These are phyloP conservation scores for Artibeus lituratus DNA, from an alignment of 2,797 vertebrate species.

Conservation along the genomic window DNA sequence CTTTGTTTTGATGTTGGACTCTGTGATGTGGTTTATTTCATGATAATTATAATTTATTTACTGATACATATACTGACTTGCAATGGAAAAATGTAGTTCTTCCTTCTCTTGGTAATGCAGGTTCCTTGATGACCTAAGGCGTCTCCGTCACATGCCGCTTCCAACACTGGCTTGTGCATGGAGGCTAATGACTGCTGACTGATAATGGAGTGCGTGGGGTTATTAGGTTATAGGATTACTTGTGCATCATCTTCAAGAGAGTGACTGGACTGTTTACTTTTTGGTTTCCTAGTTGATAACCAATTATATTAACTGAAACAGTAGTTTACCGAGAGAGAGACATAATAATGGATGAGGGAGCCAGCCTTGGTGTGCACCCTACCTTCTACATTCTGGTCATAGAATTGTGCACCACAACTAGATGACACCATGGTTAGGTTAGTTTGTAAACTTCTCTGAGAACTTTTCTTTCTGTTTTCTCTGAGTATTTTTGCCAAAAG, in stretches of 20 bases:
- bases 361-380: neutral
- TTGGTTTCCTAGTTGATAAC: constrained; percentile 21
- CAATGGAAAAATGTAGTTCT: neutral
- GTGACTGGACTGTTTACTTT: neutral
- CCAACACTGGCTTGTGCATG: neutral
- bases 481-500: neutral
- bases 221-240: constrained; percentile 19
- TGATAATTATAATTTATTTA: neutral
- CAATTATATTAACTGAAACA: neutral
- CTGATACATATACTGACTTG: neutral
- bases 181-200: neutral
- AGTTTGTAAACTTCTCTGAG: neutral
- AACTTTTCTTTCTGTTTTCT: neutral
- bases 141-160: neutral
- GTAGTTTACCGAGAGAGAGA: neutral
- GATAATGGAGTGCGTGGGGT: neutral
- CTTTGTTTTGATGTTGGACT: neutral
- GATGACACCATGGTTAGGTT: neutral
- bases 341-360: neutral
- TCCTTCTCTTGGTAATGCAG: neutral
- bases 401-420: neutral
- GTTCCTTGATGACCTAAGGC: neutral
- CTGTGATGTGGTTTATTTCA: neutral
- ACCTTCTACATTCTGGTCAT: neutral
- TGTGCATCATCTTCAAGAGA: neutral